Percentiles rank a stretch among this genome's conserved stretches.
These are phyloP conservation scores for Halocaridina rubra DNA, from an alignment of 2,888 invertebrate species.

Conservation along the genomic window DNA sequence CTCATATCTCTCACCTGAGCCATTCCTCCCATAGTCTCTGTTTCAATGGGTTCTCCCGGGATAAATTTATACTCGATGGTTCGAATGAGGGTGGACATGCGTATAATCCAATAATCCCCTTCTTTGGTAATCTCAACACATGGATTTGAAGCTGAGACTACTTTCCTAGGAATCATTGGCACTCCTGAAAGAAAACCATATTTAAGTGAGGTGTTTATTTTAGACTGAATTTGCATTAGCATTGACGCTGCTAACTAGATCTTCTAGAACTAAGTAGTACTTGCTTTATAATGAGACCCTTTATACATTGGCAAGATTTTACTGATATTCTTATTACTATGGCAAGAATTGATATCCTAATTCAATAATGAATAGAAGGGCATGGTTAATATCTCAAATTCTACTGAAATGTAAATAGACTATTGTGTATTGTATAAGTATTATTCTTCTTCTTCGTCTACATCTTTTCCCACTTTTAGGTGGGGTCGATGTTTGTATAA, in stretches of 20 bases:
- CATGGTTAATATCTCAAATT: too few species aligned
- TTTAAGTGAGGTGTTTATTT: too few species aligned
- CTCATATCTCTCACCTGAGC: neutral
- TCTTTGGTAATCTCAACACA: neutral
- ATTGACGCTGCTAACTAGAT: neutral
- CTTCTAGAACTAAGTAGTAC: too few species aligned
- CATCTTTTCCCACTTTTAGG: too few species aligned
- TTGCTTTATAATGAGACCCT: neutral
- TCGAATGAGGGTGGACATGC: slow-evolving; percentile 9
- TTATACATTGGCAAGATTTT: neutral
- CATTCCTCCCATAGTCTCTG: slow-evolving; percentile 22
- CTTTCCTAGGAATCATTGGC: slow-evolving; percentile 10
- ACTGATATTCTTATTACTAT: too few species aligned
- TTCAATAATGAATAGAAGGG: too few species aligned
- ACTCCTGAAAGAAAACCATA: slow-evolving; percentile 9
- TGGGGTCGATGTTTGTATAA: too few species aligned
- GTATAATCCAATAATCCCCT: neutral
- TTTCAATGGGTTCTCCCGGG: neutral
- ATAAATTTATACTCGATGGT: slow-evolving; percentile 16
- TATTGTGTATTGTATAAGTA: too few species aligned
- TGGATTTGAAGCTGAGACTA: neutral
- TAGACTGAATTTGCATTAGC: too few species aligned
- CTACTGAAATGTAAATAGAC: too few species aligned
- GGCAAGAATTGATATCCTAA: neutral
- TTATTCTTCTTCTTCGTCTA: too few species aligned